Conservation (phyloP, 2,888 invertebrate genomes). For the Patella caerulea region DNA sequence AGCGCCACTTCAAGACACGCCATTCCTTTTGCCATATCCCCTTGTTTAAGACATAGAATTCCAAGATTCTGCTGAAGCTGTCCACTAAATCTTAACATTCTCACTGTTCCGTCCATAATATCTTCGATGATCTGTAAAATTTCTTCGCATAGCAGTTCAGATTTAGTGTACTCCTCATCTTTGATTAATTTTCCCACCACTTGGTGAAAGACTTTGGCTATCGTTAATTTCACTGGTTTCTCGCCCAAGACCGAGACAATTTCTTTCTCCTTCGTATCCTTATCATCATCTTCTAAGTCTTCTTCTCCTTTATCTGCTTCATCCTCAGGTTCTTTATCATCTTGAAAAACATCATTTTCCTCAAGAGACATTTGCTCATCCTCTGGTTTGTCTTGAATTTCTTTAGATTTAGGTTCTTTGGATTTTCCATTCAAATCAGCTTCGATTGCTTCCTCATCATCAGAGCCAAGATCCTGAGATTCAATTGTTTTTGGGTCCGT, state of each 20-base stretch:
- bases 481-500: neutral
- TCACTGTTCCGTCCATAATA: slow-evolving; percentile 62
- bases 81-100: slow-evolving; percentile 60
- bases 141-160: slow-evolving; percentile 60
- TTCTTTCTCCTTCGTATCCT: slow-evolving; percentile 38
- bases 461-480: slow-evolving; percentile 2
- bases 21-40: slow-evolving; percentile 62
- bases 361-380: slow-evolving; percentile 27
- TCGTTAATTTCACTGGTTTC: slow-evolving; percentile 55
- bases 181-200: slow-evolving; percentile 56
- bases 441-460: neutral
- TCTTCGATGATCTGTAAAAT: slow-evolving; percentile 60
- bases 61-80: slow-evolving; percentile 63
- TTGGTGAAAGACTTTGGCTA: slow-evolving; percentile 56
- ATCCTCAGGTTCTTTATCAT: neutral
- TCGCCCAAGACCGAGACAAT: slow-evolving; percentile 59
- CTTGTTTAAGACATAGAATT: slow-evolving; percentile 61
- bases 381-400: slow-evolving; percentile 19
- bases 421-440: no score
- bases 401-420: slow-evolving; percentile 18
- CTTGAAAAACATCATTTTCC: slow-evolving; percentile 9
- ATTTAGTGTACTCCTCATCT: slow-evolving; percentile 56
- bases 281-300: slow-evolving; percentile 21
- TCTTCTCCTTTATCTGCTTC: slow-evolving; percentile 26
- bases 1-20: slow-evolving; percentile 64